Evolutionary conservation across 2,888 invertebrate species (phyloP), one percentile per base, ranked within the genome.

Genomic region (Tuberolachnus salignus): DNA sequence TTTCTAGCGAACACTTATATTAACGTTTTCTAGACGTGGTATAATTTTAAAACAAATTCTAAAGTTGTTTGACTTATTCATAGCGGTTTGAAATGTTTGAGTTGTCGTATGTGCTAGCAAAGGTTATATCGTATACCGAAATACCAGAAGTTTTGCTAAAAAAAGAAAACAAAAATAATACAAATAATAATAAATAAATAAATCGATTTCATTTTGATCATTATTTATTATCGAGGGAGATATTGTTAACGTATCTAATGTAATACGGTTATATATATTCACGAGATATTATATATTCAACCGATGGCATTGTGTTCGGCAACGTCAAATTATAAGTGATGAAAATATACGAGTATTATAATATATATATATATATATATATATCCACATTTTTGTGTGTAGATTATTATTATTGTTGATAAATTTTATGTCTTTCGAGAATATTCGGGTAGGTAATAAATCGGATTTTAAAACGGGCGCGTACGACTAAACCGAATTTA

Each of bases 301-400:
- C 26, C 59, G 49, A 72, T 21, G 21, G 51, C 49, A 34, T 34
- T 49, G 59, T 19, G 14, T 23, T 51, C 42, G 19, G 34, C n/a
- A n/a, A 73, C 42, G 61, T 63, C 51, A 63, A 73, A 63, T 63
- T 63, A 42, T 21, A 63, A 63, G 51, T 63, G 51, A 63, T 26
- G 49, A 72, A 72, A 72, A 72, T 49, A 19, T 59, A 71, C 53
- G 21, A 14, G 13, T 26, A 53, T 34, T 4, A 34, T 34, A 34
- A 4, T n/a, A n/a, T n/a, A n/a, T n/a, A n/a, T n/a, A n/a, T n/a
- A n/a, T n/a, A 21, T 26, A 44, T 19, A 42, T 16, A n/a, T 55
- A 51, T 51, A 21, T 61, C 14, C 21, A 44, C 44, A n/a, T n/a
- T 70, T 46, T 23, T 23, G 26, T n/a, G 14, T 44, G 6, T 26